Conservation (phyloP, 2,888 invertebrate species). For the Thalpophila matura region DNA sequence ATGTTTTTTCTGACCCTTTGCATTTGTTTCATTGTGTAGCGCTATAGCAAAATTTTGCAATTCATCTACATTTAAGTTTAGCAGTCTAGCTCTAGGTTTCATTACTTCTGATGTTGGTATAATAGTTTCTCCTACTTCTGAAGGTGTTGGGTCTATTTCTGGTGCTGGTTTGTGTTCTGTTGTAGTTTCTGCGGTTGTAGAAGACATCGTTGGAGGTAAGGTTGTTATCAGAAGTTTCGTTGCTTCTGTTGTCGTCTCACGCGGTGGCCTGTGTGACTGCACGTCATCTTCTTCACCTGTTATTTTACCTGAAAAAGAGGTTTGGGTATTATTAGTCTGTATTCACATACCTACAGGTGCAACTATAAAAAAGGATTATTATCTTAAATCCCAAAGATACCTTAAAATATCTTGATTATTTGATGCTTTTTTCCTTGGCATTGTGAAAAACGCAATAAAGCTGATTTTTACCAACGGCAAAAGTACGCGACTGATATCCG, state of each 20-base stretch:
- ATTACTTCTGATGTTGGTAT: conserved; percentile 30
- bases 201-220: conserved; percentile 60
- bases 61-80: conserved; percentile 85
- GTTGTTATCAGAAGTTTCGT: conserved; percentile 49
- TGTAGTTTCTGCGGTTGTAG: conserved; percentile 45
- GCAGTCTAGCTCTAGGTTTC: conserved; percentile 79
- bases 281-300: conserved; percentile 79
- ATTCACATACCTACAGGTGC: no score
- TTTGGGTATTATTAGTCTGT: background rate
- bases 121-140: conserved; percentile 64
- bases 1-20: conserved; percentile 73
- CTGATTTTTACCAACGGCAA: no score
- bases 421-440: no score
- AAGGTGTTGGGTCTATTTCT: conserved; percentile 60
- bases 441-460: no score
- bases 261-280: conserved; percentile 53
- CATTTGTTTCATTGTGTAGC: conserved; percentile 80
- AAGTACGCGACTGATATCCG: no score
- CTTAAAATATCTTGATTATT: no score
- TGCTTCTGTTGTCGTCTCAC: conserved; percentile 39
- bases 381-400: no score
- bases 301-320: conserved; percentile 79
- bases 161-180: conserved; percentile 46
- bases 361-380: no score
- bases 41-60: conserved; percentile 84